These are phyloP conservation scores for Nyctibius grandis DNA, from an alignment of 2,797 vertebrate genomes.

Conservation along the genomic window DNA sequence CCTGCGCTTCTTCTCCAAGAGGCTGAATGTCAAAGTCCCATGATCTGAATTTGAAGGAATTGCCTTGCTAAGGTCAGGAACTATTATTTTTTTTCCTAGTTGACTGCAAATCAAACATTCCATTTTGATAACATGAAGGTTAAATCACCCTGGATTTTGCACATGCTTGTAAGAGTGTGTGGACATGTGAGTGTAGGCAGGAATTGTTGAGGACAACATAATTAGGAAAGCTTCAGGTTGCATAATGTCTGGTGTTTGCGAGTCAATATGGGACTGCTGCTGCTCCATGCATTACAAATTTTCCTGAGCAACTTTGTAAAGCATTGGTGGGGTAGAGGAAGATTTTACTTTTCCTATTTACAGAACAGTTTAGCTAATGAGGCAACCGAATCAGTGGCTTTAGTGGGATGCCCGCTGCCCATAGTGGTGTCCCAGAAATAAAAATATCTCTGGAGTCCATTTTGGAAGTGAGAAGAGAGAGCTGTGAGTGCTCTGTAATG, in stretches of 20 bases:
- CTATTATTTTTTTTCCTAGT: not conserved
- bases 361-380: not conserved
- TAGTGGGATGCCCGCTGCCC: not conserved
- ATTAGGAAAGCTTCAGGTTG: conserved; percentile 26
- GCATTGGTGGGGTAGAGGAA: not conserved
- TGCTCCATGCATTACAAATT: not conserved
- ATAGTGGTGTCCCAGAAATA: not conserved
- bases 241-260: conserved; percentile 5
- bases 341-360: conserved; percentile 7
- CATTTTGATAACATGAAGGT: not conserved
- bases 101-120: not conserved
- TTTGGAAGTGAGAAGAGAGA: not conserved
- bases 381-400: not conserved
- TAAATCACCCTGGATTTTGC: not conserved
- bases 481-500: not conserved
- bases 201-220: conserved; percentile 19
- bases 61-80: not conserved
- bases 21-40: not conserved
- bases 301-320: not conserved
- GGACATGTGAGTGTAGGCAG: not conserved
- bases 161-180: not conserved
- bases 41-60: not conserved
- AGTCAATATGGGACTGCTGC: not conserved
- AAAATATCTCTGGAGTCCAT: not conserved
- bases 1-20: not conserved